Evolutionary conservation across 2,113 vertebrate genomes (phyloP).

Genomic region (Acrocephalus arundinaceus): DNA sequence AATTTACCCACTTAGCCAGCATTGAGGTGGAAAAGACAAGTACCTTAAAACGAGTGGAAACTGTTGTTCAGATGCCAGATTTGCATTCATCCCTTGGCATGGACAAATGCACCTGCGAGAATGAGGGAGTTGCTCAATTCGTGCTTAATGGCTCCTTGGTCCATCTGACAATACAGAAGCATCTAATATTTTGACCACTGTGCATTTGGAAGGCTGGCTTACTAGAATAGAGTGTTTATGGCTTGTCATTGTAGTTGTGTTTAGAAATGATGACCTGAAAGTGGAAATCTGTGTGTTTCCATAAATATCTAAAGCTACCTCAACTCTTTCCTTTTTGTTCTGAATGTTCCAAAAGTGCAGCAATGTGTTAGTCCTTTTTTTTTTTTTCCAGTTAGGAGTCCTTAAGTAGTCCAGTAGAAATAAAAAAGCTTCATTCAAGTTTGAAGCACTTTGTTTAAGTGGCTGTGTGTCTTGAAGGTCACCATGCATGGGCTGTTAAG

Average conservation of each 20-base stretch:
- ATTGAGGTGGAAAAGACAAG: neutral
- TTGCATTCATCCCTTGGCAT: neutral
- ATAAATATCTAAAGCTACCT: neutral
- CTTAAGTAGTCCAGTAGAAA: neutral
- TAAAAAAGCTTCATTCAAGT: conserved; percentile 35
- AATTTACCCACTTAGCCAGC: neutral
- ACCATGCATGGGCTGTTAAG: conserved; percentile 52
- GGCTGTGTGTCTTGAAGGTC: conserved; percentile 25
- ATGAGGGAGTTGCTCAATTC: neutral
- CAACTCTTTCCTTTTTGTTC: neutral
- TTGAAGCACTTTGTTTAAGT: conserved; percentile 35
- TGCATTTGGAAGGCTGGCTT: neutral
- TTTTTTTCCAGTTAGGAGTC: neutral
- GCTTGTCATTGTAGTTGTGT: neutral
- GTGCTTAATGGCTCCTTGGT: neutral
- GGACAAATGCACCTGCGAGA: neutral
- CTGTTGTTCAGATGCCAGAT: neutral
- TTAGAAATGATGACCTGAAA: neutral
- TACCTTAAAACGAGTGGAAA: neutral
- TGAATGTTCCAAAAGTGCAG: neutral
- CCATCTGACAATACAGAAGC: neutral
- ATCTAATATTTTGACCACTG: neutral
- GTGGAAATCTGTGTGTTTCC: neutral
- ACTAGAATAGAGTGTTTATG: neutral
- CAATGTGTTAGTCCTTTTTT: neutral